Evolutionary conservation across 2,888 invertebrate species (phyloP), one percentile per base, ranked within the genome.

Genomic region (Biston stratarius): DNA sequence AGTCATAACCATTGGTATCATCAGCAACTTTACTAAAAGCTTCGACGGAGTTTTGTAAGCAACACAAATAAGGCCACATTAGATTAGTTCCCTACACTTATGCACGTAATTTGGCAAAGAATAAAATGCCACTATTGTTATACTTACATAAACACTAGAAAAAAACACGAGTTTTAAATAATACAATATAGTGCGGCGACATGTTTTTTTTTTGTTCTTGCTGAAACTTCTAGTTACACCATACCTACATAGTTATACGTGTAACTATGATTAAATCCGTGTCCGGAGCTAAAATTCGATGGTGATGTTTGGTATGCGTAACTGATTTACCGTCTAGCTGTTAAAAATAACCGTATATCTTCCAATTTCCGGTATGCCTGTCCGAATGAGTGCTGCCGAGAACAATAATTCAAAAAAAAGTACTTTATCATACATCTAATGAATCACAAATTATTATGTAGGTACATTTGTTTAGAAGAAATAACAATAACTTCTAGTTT

Each of bases 351-450:
- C 49, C 51, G 24, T 45, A 44, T 36, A 34, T 51, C 60, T 24
- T 38, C 56, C 65, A 45, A 49, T 49, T 61, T 65, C 65, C 65
- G 65, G 48, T 36, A 49, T 24, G 36, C 36, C 64, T 48, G 48
- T 12, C 55, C 44, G 48, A 61, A 15, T 55, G 55, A 55, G 48
- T 55, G 44, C 48, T 45, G 9, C 36, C n/a, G 38, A 49, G 11
- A 60, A 55, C 42, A 65, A 53, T 64, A 53, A 53, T 53, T 53
- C 12, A n/a, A 15, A 40, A 15, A 40, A 9, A 7, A 38, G 52
- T 65, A 33, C 15, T 11, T 34, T 42, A 33, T 42, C 33, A 11
- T 51, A 33, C 14, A 33, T 52, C 7, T 14, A 15, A 7, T 11
- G 6, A 53, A 53, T 38, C 14, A 3, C 14, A 51, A 51, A 51